Evolutionary conservation across 2,888 invertebrate genomes (phyloP).

Genomic region (Coenonympha glycerion): DNA sequence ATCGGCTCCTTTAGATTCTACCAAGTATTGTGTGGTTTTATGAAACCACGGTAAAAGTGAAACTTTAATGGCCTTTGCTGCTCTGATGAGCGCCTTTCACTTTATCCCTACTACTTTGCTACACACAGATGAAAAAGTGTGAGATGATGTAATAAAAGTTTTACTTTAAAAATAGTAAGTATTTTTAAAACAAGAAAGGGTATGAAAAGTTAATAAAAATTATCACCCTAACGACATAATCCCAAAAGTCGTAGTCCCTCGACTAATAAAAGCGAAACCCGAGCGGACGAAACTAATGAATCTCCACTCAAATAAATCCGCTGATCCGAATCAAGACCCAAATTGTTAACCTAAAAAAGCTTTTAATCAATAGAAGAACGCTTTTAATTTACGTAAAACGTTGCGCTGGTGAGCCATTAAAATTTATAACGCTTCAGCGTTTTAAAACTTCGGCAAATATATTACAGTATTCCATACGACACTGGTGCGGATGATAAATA

Average conservation of each 20-base stretch:
- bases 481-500: conserved; percentile 21
- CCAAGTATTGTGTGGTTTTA: too few species aligned
- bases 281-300: conserved; percentile 22
- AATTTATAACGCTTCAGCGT: conserved; percentile 20
- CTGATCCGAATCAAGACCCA: conserved; percentile 44
- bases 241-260: neutral
- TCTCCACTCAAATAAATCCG: conserved; percentile 36
- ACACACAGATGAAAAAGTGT: too few species aligned
- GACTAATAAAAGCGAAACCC: conserved; percentile 20
- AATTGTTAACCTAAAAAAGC: conserved; percentile 41
- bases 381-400: conserved; percentile 24
- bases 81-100: too few species aligned
- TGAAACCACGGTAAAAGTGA: too few species aligned
- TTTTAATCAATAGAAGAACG: conserved; percentile 32
- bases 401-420: conserved; percentile 19
- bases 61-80: too few species aligned
- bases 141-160: too few species aligned
- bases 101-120: too few species aligned
- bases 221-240: neutral
- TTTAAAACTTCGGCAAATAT: conserved; percentile 19
- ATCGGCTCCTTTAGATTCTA: too few species aligned
- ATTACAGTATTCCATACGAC: conserved; percentile 15
- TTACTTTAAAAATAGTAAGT: too few species aligned
- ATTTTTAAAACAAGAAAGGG: too few species aligned
- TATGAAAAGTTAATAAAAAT: neutral